Evolutionary conservation across 2,888 invertebrate species (phyloP).

Genomic region (Cephus spinipes): DNA sequence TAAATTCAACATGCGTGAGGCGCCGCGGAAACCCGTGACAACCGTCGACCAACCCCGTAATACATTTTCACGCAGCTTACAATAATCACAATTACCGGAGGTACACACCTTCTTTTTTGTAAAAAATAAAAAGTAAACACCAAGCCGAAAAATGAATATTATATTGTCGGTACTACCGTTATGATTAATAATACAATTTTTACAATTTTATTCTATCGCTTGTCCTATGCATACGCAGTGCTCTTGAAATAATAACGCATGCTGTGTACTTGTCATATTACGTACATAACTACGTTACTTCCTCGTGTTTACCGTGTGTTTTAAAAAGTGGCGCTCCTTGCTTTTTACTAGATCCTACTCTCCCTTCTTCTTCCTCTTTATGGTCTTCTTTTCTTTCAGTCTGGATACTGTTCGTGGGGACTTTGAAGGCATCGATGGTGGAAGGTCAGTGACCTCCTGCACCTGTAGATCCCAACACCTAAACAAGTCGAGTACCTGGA

Average conservation of each 20-base stretch:
- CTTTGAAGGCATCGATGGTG: slow-evolving; percentile 20
- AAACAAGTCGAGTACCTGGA: slow-evolving; percentile 2
- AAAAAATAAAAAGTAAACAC: background rate
- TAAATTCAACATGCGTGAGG: slow-evolving; percentile 19
- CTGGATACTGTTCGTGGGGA: background rate
- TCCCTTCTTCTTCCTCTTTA: background rate
- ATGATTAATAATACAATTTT: background rate
- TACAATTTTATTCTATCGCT: background rate
- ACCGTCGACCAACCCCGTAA: background rate
- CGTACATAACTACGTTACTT: background rate
- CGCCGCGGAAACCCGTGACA: slow-evolving; percentile 2
- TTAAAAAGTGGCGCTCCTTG: background rate
- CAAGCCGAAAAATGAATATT: background rate
- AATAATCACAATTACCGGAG: background rate
- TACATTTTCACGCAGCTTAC: slow-evolving; percentile 3
- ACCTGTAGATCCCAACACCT: slow-evolving; percentile 18
- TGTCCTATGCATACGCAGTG: background rate
- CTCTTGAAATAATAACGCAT: background rate
- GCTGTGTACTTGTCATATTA: background rate
- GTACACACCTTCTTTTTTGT: background rate
- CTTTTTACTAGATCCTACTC: background rate
- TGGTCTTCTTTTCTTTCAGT: background rate
- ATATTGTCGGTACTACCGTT: background rate
- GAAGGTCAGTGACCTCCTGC: slow-evolving; percentile 25
- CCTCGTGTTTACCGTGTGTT: background rate